Percentiles rank a stretch among this genome's conserved stretches.
Conservation (phyloP, 2,113 vertebrate species). For the Leiothrix lutea region DNA sequence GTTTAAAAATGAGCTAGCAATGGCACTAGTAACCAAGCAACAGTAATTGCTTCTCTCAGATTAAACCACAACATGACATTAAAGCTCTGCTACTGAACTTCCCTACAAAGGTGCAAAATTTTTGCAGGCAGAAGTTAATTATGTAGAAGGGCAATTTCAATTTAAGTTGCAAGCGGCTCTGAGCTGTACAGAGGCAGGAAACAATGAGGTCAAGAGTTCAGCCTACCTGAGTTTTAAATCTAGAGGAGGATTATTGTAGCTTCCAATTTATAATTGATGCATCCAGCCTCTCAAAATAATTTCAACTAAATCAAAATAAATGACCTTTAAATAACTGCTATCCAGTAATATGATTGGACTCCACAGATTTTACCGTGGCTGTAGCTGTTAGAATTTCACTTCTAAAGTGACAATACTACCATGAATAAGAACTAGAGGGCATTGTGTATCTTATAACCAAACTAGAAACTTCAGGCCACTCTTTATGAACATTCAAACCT, state of each 20-base stretch:
- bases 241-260: slow-evolving; percentile 6
- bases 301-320: slow-evolving; percentile 57
- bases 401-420: slow-evolving; percentile 42
- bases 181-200: background rate
- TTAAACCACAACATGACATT: slow-evolving; percentile 53
- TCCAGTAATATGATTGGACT: background rate
- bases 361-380: background rate
- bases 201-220: slow-evolving; percentile 25
- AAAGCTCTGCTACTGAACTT: slow-evolving; percentile 35
- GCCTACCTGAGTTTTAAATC: slow-evolving; percentile 32
- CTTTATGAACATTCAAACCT: background rate
- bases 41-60: slow-evolving; percentile 46
- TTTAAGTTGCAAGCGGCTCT: background rate
- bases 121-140: slow-evolving; percentile 55
- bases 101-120: slow-evolving; percentile 26
- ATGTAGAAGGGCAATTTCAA: slow-evolving; percentile 37
- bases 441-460: slow-evolving; percentile 53
- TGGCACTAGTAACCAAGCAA: slow-evolving; percentile 40
- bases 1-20: slow-evolving; percentile 41
- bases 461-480: background rate
- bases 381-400: background rate
- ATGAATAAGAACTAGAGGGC: slow-evolving; percentile 69
- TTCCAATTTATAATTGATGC: slow-evolving; percentile 33
- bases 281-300: slow-evolving; percentile 31
- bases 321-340: slow-evolving; percentile 46